Evolutionary conservation across 2,113 vertebrate genomes (phyloP), one percentile per base, ranked within the genome.

Genomic region (Rousettus leschenaultii): DNA sequence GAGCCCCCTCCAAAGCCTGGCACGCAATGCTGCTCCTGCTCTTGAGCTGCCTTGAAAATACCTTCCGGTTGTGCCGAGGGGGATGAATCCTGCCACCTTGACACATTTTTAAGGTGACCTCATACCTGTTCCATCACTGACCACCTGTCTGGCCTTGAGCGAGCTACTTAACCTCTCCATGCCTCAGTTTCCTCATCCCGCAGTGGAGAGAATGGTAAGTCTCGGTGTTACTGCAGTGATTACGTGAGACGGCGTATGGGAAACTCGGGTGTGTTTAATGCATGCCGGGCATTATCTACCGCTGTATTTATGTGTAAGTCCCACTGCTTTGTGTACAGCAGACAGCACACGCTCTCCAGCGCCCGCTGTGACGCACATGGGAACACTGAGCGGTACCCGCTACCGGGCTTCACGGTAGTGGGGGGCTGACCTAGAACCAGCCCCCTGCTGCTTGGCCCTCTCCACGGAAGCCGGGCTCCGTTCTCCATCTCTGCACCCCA

Each of bases 121-220:
- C n/a, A 33, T 16, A 35, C 75, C 71, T 73, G 53, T 57, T 88
- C 35, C 1, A 6, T 70, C 91, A 74, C 87, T 82, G 65, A 19
- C 77, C 93, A 88, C 88, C 97, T 94, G 89, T 10, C 30, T 22
- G 73, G 74, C 96, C 92, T 28, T 8, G 55, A 63, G 86, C 73
- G 14, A 48, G 48, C 74, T 35, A 45, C 63, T 45, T 87, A 19
- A 55, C 43, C 22, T 65, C 74, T 57, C 48, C 33, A 28, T 43
- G 63, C 63, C 84, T 82, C 53, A 8, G 66, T 84, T 26, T 68
- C 65, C 75, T 83, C 71, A 13, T 38, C 35, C 40, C 14, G 38
- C 2, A 0, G 30, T 12, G 33, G 28, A 51, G 91, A 78, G 2
- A 30, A 43, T 21, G 68, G 83, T 30, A 12, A 33, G 2, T 1